Evolutionary conservation across 2,888 invertebrate genomes (phyloP), one percentile per base, ranked within the genome.

Genomic region (Eupithecia inturbata): DNA sequence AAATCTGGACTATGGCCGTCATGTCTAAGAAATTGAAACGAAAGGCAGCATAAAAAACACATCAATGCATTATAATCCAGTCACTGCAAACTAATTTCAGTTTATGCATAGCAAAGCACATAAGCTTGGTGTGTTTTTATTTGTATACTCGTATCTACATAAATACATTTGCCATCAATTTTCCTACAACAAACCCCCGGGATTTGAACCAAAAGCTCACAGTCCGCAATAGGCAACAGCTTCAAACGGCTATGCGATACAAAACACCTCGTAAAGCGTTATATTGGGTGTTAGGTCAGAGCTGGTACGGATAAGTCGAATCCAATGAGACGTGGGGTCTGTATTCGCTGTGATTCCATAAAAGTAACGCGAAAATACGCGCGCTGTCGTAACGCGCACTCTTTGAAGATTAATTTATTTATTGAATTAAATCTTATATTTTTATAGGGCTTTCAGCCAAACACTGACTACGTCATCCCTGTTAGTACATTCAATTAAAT

Each of bases 221-320:
- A 33, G n/a, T 64, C 33, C 19, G n/a, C 63, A 5, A 31, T 64
- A 33, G 36, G n/a, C 33, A 36, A 64, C 63, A 64, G 22, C 36
- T n/a, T 64, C 63, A 66, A 66, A 36, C 66, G 36, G 19, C 62
- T 62, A 31, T 62, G 62, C 19, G 19, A 62, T 62, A 66, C 14
- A 39, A 49, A 69, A 62, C 62, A 72, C 22, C 62, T 67, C 67
- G 63, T 57, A 70, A 70, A 70, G 67, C 70, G 67, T 63, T 64
- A 70, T 57, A 72, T 72, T 67, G 71, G 72, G 68, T 67, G 36
- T 72, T 26, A 33, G 77, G 72, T 73, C 71, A 71, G 73, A 74
- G 63, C 49, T 53, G 71, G 69, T 41, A 70, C 63, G 77, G 79
- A 81, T 83, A 82, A 83, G 81, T 82, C 82, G 78, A 69, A 77